These are phyloP conservation scores for Dioctria rufipes DNA, from an alignment of 2,888 invertebrate genomes.

Conservation along the genomic window DNA sequence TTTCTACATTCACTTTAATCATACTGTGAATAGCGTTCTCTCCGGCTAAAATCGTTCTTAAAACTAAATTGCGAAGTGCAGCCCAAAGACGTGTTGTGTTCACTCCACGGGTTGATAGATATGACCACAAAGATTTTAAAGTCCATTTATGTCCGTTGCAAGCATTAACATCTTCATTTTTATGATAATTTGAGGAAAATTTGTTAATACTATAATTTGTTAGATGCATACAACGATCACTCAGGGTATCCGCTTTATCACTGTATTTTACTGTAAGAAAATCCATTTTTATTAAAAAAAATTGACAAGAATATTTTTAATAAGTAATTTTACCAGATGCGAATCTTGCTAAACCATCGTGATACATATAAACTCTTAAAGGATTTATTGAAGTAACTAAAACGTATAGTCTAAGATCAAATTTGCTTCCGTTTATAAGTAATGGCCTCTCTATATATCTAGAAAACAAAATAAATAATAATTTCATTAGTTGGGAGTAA, in stretches of 20 bases:
- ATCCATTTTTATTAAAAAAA: conserved; percentile 28
- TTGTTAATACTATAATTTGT: conserved; percentile 95
- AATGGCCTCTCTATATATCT: conserved; percentile 86
- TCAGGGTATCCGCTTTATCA: conserved; percentile 82
- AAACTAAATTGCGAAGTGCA: conserved; percentile 89
- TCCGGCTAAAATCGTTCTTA: conserved; percentile 93
- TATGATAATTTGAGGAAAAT: conserved; percentile 86
- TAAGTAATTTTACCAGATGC: conserved; percentile 81
- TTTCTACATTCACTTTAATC: conserved; percentile 82
- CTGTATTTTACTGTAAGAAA: conserved; percentile 82
- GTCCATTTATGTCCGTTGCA: conserved; percentile 98
- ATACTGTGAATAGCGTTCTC: conserved; percentile 84
- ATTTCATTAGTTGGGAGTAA: not conserved
- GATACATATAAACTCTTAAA: conserved; percentile 91
- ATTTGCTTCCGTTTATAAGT: conserved; percentile 95
- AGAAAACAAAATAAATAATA: not conserved
- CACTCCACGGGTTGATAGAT: conserved; percentile 75
- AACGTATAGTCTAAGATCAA: conserved; percentile 96
- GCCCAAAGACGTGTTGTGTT: conserved; percentile 87
- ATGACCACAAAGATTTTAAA: conserved; percentile 78
- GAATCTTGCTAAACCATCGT: conserved; percentile 96
- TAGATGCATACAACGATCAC: conserved; percentile 92
- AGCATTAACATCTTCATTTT: conserved; percentile 91
- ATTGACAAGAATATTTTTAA: not conserved
- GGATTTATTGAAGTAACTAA: conserved; percentile 96